A percentile compares a stretch with the other conserved stretches of the same genome.
Conservation (phyloP, 2,888 invertebrate genomes). For the Plebejus anna region DNA sequence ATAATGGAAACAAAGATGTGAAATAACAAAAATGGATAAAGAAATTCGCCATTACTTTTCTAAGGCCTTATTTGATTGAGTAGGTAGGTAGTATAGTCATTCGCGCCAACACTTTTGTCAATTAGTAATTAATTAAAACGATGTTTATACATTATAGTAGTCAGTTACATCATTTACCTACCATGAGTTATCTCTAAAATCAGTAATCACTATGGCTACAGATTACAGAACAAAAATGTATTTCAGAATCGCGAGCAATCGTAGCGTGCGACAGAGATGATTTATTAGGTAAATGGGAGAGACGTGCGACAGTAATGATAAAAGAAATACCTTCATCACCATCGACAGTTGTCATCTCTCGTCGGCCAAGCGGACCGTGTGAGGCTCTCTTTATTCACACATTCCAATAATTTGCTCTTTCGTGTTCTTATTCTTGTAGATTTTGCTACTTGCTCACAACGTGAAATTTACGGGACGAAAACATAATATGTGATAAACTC, state of each 20-base stretch:
- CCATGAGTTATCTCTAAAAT: neutral
- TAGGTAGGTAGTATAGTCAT: no score
- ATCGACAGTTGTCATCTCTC: neutral
- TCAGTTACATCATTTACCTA: neutral
- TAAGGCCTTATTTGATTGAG: neutral
- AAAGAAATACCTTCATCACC: constrained; percentile 2
- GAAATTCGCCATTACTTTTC: neutral
- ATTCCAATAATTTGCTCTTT: neutral
- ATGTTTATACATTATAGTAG: no score
- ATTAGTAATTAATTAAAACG: neutral
- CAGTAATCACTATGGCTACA: neutral
- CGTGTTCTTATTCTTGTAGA: neutral
- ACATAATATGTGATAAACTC: no score
- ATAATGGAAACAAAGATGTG: neutral
- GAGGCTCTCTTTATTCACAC: neutral
- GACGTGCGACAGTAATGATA: neutral
- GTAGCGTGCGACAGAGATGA: neutral
- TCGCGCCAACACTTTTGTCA: neutral
- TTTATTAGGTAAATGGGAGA: neutral
- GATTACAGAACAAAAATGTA: neutral
- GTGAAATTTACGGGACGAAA: no score
- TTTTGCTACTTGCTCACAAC: no score
- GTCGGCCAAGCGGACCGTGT: neutral
- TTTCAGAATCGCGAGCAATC: neutral
- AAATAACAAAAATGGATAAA: neutral